Percentiles rank a stretch among this genome's conserved stretches.
Conservation (phyloP, 2,113 vertebrate genomes). For the Chunga burmeisteri region DNA sequence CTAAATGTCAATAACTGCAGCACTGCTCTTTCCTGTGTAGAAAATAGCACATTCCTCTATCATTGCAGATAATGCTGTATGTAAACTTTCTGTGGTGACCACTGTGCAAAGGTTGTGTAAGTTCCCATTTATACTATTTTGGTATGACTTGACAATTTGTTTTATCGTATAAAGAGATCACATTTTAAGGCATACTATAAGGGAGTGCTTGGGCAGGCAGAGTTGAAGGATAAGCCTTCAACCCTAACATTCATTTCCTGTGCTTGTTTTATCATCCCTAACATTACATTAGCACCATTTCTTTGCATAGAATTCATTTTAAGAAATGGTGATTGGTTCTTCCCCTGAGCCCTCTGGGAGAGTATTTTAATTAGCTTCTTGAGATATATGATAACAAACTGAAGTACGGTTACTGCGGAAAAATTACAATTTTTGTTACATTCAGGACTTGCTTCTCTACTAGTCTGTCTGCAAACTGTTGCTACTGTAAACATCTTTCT, state of each 20-base stretch:
- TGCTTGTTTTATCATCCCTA: conserved; percentile 48
- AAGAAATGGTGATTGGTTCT: conserved; percentile 29
- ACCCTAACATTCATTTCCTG: conserved; percentile 48
- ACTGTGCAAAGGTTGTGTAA: not conserved
- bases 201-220: not conserved
- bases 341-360: conserved; percentile 6
- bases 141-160: not conserved
- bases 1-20: not conserved
- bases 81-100: not conserved
- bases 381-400: conserved; percentile 26
- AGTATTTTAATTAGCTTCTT: conserved; percentile 49
- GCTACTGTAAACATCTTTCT: not conserved
- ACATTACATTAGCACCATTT: not conserved
- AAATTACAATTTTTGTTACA: not conserved
- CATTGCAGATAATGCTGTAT: not conserved
- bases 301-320: conserved; percentile 35
- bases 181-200: not conserved
- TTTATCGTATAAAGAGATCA: not conserved
- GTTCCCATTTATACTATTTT: not conserved
- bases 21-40: not conserved
- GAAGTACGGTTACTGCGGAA: not conserved
- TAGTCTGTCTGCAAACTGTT: not conserved
- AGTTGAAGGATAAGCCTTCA: conserved; percentile 36
- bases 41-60: not conserved
- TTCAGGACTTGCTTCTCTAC: not conserved